Conservation (phyloP, 1,140 invertebrate genomes). For the Harpegnathos saltator region DNA sequence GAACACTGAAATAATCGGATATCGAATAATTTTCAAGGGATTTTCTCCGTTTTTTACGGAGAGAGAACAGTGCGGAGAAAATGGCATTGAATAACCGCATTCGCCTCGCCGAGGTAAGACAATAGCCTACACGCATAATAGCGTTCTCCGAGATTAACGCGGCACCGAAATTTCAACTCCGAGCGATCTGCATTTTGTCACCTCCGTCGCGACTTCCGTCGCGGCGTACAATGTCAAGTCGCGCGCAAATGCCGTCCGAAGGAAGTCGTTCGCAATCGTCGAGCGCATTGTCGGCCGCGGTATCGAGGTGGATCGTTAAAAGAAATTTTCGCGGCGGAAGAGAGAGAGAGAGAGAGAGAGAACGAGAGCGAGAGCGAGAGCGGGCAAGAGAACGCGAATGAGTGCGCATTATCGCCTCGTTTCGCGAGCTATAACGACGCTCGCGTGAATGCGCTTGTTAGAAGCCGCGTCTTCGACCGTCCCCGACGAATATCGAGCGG, state of each 20-base stretch:
- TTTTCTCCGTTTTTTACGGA: too few relatives aligned
- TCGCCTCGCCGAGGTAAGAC: too few relatives aligned
- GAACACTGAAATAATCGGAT: too few relatives aligned
- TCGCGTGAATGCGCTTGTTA: conserved; percentile 56
- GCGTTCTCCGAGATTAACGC: too few relatives aligned
- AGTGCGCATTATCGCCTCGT: conserved; percentile 42
- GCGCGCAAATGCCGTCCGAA: conserved; percentile 24
- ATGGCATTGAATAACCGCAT: too few relatives aligned
- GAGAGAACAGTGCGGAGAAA: too few relatives aligned
- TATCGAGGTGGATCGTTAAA: conserved; percentile 38
- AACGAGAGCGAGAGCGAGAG: conserved; percentile 41
- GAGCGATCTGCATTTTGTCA: background rate
- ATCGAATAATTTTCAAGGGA: too few relatives aligned
- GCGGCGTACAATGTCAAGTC: conserved; percentile 38
- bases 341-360: conserved; percentile 1
- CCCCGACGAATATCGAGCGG: conserved; percentile 30
- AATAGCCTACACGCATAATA: too few relatives aligned
- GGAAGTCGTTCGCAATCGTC: conserved; percentile 54
- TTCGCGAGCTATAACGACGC: conserved; percentile 36
- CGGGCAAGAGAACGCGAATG: conserved; percentile 34
- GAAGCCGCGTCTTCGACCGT: conserved; percentile 35
- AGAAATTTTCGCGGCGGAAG: conserved; percentile 34
- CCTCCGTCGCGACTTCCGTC: conserved; percentile 2
- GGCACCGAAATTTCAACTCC: too few relatives aligned
- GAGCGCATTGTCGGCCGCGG: conserved; percentile 35